Base-by-base conservation (phyloP, 2,888 invertebrate genomes). In the Pinctada fucata region DNA sequence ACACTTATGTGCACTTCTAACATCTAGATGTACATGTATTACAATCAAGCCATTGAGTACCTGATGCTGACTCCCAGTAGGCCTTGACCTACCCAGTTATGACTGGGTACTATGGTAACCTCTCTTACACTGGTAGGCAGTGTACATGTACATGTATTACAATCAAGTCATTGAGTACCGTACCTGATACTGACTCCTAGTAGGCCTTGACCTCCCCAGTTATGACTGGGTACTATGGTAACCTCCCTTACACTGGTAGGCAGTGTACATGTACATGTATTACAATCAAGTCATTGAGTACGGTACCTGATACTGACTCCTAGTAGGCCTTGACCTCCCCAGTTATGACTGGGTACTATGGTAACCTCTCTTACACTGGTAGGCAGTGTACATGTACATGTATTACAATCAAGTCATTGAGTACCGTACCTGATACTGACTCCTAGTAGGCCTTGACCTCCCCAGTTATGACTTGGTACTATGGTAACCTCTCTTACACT, bases 171-270 rank as follows among this genome's bases (percentile, higher is more conserved):
- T n/a, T n/a, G n/a, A n/a, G n/a, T n/a, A n/a, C n/a, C n/a, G n/a
- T 72, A 91, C 91, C 91, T 95, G 89, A 99, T 99, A 92, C 98
- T 99, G 83, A 99, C 98, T 65, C 99, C 99, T 68, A 99, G 94
- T 50, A 99, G 94, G 0, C 99, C 99, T 92, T 99, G 98, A 0
- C 99, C 99, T 81, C 99, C 99, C 99, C 99, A 99, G 78, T 95
- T 95, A 86, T 95, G 95, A 90, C 96, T 97, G 0, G 99, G 99
- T 51, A 96, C 95, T 79, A 99, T 96, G 83, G 94, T 95, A 8
- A 99, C 95, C 92, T 97, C 97, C 72, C 99, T 95, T 2, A 99
- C 93, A 45, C n/a, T n/a, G n/a, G n/a, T n/a, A n/a, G n/a, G n/a
- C n/a, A n/a, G n/a, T n/a, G n/a, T n/a, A n/a, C n/a, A n/a, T n/a